Evolutionary conservation across 2,113 vertebrate genomes (phyloP), one percentile per base, ranked within the genome.

Genomic region (Sander vitreus): DNA sequence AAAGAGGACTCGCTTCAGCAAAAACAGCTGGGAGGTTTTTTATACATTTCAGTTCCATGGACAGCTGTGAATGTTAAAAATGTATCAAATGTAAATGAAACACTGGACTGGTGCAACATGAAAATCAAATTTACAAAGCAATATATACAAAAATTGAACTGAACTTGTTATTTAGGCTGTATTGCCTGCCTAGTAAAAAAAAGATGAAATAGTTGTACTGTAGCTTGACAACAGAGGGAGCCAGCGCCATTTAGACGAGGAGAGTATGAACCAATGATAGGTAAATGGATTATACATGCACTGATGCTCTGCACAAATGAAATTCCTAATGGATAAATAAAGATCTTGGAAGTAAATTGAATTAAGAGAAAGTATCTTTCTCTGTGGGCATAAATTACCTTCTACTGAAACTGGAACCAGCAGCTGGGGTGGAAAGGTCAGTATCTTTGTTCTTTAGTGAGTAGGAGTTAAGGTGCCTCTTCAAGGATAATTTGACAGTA

Each of bases 221-320:
- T 36, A 39, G 5, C 2, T 69, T 51, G 75, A 71, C 93, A 91
- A 82, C 75, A 94, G 93, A 89, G 87, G 91, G 93, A 73, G 89
- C 88, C 78, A 81, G 58, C 15, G 19, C 2, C 72, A 74, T 81
- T 73, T 48, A 43, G 39, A 43, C 10, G 39, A 11, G 39, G 39
- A 43, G 39, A 3, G 10, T 43, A 11, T 43, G 39, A 43, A 2
- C 10, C 39, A 43, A 43, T 43, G 39, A 0, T 43, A 10, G 10
- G 39, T 43, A 43, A 43, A 43, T 43, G 39, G 39, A 43, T 43
- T 43, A 43, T 43, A 11, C 2, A 9, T 43, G 39, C 9, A 43
- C 10, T 11, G 10, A 43, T 43, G 39, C 39, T 11, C 39, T 43
- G 39, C 39, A 43, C 39, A 43, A 3, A 11, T 43, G 2, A 43